Evolutionary conservation across 2,888 invertebrate genomes (phyloP), one percentile per base, ranked within the genome.

Genomic region (Hartigia nigra): DNA sequence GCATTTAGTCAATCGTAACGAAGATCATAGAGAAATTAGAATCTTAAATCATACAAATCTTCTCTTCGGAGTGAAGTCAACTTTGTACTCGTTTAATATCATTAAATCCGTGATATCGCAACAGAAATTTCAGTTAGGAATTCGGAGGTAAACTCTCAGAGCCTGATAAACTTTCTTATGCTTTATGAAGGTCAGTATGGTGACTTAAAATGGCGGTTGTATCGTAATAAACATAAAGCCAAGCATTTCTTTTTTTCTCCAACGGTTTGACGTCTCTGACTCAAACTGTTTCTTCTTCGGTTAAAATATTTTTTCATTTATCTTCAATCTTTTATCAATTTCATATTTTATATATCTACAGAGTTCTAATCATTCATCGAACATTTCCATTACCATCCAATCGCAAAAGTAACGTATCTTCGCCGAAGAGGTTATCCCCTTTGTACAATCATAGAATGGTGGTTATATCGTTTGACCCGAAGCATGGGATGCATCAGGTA

Each of bases 181-280:
- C 55, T 55, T 14, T 55, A 76, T 79, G 79, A 80, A 80, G 79
- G 80, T 80, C 79, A 77, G 74, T 69, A 76, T 76, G 23, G 55
- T 79, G 79, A 75, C 74, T 78, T 79, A 81, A 81, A 81, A 81
- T 81, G 81, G 81, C 78, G 70, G 76, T 76, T 76, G 55, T 70
- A 74, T 70, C 55, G 23, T 23, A 55, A 55, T 55, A 55, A 55
- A 23, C 55, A 55, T 55, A 55, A 23, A 5, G 23, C 23, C 55
- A 55, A 55, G 55, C 55, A 23, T 55, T 55, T 9, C 55, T 23
- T 23, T 55, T 55, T 55, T 23, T 55, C 23, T 55, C 55, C 55
- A 55, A 23, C 23, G 23, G 55, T 9, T 9, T 55, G 23, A 23
- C 23, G 9, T 55, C 55, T 23, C 55, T 23, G 23, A 55, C 55